Percentiles rank a stretch among this genome's conserved stretches.
phyloP scores from a whole-genome alignment of 2,797 vertebrate genomes.

The Echiichthys vipera region DNA sequence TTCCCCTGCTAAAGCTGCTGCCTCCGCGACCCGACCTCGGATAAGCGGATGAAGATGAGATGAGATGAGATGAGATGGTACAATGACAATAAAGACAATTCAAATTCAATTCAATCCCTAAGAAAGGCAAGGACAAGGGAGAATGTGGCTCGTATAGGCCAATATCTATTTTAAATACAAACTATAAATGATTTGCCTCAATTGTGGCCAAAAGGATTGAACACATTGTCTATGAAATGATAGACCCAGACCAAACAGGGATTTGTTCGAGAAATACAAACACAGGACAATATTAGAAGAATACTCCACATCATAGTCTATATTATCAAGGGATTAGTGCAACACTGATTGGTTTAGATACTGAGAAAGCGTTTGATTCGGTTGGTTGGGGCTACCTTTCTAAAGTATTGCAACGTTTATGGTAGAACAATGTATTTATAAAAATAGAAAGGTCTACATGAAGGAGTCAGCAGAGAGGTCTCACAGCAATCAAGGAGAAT shows the following conservation, averaged over 20 bases:
- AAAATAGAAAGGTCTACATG: no score
- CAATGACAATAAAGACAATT: no score
- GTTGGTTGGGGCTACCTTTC: constrained; percentile 6
- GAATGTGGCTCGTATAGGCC: no score
- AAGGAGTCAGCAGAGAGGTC: no score
- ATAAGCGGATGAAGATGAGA: no score
- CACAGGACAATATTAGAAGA: not conserved
- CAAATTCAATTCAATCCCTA: not conserved
- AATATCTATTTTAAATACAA: not conserved
- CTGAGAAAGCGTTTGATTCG: constrained; percentile 19
- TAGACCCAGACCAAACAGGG: not conserved
- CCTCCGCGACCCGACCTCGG: no score
- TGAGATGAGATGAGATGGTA: no score
- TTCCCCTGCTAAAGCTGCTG: no score
- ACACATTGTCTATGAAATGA: not conserved
- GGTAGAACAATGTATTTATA: no score
- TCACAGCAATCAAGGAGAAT: no score
- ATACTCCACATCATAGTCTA: not conserved
- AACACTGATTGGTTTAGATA: not conserved
- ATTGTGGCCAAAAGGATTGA: not conserved
- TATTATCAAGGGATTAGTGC: constrained; percentile 2
- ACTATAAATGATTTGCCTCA: not conserved
- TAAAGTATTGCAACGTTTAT: not conserved
- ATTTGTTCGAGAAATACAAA: not conserved
- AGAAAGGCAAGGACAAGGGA: not conserved